Base-by-base conservation (phyloP, 2,113 vertebrate genomes). In the Pagrus major region DNA sequence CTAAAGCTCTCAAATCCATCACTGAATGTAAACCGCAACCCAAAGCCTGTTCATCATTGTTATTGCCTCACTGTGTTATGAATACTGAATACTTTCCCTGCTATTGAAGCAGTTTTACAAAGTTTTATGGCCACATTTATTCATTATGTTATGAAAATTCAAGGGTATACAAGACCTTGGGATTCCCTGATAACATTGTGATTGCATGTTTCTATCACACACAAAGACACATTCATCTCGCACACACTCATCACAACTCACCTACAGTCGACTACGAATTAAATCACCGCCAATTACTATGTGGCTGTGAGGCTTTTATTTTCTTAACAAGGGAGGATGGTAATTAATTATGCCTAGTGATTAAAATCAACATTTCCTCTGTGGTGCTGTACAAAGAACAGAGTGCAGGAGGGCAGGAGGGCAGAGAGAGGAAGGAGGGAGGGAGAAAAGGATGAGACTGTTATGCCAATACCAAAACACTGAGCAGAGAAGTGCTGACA, bases 361-460 rank as follows among this genome's bases (percentile, higher is more conserved):
- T 86, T 89, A 67, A 87, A 81, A 89, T 76, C 86, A 82, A 86
- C 80, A 81, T 84, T 88, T 84, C 74, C 75, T 88, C 81, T 68
- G 73, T 60, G 70, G 72, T 66, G 65, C 60, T 67, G 73, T 72
- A 90, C 80, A 85, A 79, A 78, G 72, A 81, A 58, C 59, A 69
- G 16, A 55, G 83, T 25, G 72, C 70, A 80, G 44, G 11, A 86
- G 83, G 64, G 55, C 73, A 76, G 39, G 10, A 44, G 75, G 85
- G 37, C 46, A 81, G 61, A 23, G 21, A 14, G 33, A 44, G 69
- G 23, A 47, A 47, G 27, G 29, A 12, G 20, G 42, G 12, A 18
- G 61, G 33, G 47, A 41, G 63, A 35, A 15, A 21, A 63, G 35
- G 51, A 23, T 3, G 35, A 56, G 35, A 29, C 37, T 76, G 82